These are phyloP conservation scores for Neogale vison DNA, from an alignment of 2,113 vertebrate genomes.

Conservation along the genomic window DNA sequence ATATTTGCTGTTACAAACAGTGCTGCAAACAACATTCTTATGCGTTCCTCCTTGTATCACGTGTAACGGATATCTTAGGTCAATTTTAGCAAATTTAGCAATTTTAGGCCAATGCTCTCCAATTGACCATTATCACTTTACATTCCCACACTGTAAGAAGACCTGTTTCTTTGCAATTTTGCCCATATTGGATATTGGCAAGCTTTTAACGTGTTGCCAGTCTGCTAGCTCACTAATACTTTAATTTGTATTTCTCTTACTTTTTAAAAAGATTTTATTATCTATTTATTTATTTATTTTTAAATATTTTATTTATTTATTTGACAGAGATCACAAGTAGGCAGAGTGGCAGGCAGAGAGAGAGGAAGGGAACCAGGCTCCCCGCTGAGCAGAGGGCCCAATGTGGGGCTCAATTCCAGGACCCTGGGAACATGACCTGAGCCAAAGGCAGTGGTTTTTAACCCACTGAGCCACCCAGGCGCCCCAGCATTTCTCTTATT, in stretches of 20 bases:
- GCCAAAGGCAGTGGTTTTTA: too few relatives aligned
- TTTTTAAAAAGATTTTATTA: background rate
- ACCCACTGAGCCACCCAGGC: too few relatives aligned
- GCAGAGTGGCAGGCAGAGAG: too few relatives aligned
- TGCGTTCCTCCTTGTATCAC: background rate
- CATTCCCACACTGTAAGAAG: too few relatives aligned
- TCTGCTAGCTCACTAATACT: background rate
- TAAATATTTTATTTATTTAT: too few relatives aligned
- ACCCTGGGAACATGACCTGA: too few relatives aligned
- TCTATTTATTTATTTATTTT: too few relatives aligned
- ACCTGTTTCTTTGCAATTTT: background rate
- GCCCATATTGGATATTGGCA: background rate
- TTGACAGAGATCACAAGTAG: too few relatives aligned
- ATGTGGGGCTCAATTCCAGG: too few relatives aligned
- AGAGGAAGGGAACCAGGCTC: too few relatives aligned
- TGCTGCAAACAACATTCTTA: background rate
- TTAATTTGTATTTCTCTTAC: conserved; percentile 20
- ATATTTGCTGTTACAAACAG: background rate
- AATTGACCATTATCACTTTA: background rate
- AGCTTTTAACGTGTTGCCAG: background rate
- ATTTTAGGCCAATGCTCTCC: background rate
- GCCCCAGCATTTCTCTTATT: background rate
- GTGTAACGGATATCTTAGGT: background rate
- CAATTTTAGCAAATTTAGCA: background rate
- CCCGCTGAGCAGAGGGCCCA: too few relatives aligned